Conservation (phyloP, 2,797 vertebrate genomes). For the Danio choprae region DNA sequence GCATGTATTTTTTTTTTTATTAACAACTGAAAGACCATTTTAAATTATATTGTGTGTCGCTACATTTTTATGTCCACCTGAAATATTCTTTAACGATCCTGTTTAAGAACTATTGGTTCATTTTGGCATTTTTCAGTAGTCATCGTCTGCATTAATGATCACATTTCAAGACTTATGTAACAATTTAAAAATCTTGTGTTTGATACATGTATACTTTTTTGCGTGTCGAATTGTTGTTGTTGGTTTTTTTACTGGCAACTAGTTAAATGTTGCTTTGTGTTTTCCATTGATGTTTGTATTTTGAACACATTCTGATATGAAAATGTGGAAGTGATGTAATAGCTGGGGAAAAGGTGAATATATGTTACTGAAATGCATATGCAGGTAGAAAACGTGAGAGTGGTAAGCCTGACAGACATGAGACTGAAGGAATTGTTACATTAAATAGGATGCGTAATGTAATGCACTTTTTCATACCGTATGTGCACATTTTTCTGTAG, state of each 20-base stretch:
- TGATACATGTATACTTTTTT: background rate
- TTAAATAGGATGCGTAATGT: slow-evolving; percentile 7
- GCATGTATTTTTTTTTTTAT: slow-evolving; percentile 8
- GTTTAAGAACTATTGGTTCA: background rate
- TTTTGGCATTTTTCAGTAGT: background rate
- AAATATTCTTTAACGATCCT: background rate
- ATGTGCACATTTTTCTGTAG: background rate
- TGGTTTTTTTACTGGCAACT: background rate
- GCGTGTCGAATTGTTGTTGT: background rate
- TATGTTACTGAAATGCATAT: background rate
- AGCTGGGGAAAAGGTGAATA: background rate
- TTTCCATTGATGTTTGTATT: background rate
- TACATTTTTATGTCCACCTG: background rate
- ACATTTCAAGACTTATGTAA: no score
- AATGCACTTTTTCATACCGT: slow-evolving; percentile 1
- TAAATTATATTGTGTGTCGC: background rate
- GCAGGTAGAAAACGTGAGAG: background rate
- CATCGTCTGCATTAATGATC: background rate
- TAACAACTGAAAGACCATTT: background rate
- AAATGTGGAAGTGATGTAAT: background rate
- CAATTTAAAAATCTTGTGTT: background rate
- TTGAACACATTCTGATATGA: background rate
- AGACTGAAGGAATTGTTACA: background rate
- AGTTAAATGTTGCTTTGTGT: background rate
- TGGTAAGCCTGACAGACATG: slow-evolving; percentile 3